These are phyloP conservation scores for Ophonus ardosiacus DNA, from an alignment of 2,888 invertebrate genomes.

Conservation along the genomic window DNA sequence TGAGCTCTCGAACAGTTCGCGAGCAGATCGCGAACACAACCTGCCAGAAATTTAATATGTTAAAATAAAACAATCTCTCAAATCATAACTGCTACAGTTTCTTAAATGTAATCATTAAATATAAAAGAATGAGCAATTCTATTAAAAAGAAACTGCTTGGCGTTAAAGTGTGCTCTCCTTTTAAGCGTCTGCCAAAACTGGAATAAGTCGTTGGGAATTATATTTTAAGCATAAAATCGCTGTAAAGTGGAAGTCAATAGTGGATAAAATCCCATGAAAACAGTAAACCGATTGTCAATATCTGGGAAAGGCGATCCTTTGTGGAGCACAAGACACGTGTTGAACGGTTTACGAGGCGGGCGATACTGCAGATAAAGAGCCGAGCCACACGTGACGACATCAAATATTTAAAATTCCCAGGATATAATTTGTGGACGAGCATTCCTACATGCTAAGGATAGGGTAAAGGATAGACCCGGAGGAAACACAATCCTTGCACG, in stretches of 20 bases:
- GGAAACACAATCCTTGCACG: too few relatives aligned
- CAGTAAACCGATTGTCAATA: constrained; percentile 43
- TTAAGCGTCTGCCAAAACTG: too few relatives aligned
- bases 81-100: too few relatives aligned
- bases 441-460: not conserved
- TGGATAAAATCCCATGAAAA: constrained; percentile 20
- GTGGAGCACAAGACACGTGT: constrained; percentile 3
- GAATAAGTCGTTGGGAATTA: not conserved
- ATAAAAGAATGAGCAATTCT: too few relatives aligned
- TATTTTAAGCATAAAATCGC: constrained; percentile 13
- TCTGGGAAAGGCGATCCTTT: constrained; percentile 33
- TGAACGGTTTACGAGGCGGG: constrained; percentile 28
- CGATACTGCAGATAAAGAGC: not conserved
- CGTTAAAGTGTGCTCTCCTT: too few relatives aligned
- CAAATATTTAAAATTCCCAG: constrained; percentile 15
- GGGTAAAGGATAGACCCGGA: too few relatives aligned
- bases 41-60: too few relatives aligned
- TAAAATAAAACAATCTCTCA: too few relatives aligned
- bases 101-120: too few relatives aligned
- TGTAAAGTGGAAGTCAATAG: not conserved
- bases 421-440: constrained; percentile 3
- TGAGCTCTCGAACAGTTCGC: too few relatives aligned
- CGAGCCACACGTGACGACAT: constrained; percentile 7
- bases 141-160: too few relatives aligned
- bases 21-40: too few relatives aligned